phyloP scores from a whole-genome alignment of 2,797 vertebrate genomes.

The Poecilia picta region DNA sequence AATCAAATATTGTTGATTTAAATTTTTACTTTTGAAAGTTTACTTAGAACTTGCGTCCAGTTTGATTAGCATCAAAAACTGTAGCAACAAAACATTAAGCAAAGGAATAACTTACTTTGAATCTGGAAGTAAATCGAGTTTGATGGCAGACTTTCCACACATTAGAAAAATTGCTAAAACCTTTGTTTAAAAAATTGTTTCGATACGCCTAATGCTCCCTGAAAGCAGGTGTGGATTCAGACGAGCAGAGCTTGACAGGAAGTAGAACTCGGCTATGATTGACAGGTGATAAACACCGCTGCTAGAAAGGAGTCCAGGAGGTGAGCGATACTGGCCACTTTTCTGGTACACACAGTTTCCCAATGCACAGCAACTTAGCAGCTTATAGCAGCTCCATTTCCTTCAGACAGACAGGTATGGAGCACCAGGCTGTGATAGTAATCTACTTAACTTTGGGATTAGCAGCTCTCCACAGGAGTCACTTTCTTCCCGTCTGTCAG shows the following conservation, averaged over 20 bases:
- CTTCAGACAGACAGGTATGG: conserved; percentile 37
- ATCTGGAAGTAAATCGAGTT: not conserved
- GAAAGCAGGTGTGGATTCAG: not conserved
- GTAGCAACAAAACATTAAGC: not conserved
- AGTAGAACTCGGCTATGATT: not conserved
- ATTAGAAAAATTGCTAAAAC: not conserved
- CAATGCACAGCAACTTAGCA: conserved; percentile 34
- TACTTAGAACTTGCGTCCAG: not conserved
- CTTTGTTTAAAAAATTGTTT: not conserved
- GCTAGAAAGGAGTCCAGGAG: not conserved
- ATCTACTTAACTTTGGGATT: conserved; percentile 72
- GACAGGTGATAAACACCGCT: not conserved
- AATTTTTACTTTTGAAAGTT: not conserved
- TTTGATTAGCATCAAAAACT: not conserved
- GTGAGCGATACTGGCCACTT: not conserved
- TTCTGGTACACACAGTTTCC: conserved; percentile 35
- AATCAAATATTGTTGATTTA: not conserved
- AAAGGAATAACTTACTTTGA: not conserved
- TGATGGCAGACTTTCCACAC: not conserved
- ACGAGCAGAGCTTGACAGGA: not conserved
- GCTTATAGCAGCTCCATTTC: conserved; percentile 60
- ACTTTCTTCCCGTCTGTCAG: conserved; percentile 32
- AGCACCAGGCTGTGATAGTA: conserved; percentile 48
- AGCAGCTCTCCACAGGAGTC: conserved; percentile 56
- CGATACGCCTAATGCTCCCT: not conserved